Evolutionary conservation across 1,140 invertebrate species (phyloP).

Genomic region (Camponotus vicinus): DNA sequence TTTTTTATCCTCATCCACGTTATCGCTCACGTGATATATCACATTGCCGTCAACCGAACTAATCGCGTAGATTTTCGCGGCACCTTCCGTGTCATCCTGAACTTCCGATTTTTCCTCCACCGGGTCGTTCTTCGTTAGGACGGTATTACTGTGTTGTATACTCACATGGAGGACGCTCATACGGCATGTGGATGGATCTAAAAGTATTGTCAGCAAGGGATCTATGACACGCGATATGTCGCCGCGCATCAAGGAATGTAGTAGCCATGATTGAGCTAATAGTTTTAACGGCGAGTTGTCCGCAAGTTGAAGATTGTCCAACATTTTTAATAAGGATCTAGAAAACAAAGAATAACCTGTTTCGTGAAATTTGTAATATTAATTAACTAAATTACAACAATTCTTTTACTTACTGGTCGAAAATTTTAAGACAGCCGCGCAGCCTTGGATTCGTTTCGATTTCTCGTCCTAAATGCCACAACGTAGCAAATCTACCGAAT

Average conservation of each 20-base stretch:
- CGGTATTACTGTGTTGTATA: conserved; percentile 89
- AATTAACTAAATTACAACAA: background rate
- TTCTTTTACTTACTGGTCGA: conserved; percentile 83
- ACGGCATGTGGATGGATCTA: conserved; percentile 93
- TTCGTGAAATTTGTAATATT: background rate
- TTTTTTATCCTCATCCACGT: conserved; percentile 80
- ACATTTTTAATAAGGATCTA: conserved; percentile 91
- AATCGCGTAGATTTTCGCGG: conserved; percentile 93
- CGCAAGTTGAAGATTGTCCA: conserved; percentile 91
- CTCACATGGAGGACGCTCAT: conserved; percentile 95
- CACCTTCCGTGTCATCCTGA: conserved; percentile 85
- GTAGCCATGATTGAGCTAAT: conserved; percentile 91
- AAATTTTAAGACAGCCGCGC: conserved; percentile 85
- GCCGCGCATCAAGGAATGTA: conserved; percentile 91
- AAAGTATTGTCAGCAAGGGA: conserved; percentile 92
- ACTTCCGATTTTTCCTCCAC: conserved; percentile 81
- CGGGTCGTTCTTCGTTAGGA: conserved; percentile 82
- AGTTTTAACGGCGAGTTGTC: conserved; percentile 90
- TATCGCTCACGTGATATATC: conserved; percentile 92
- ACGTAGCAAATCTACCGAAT: conserved; percentile 91
- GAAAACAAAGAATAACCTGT: background rate
- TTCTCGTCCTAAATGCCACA: conserved; percentile 94
- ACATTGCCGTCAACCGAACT: conserved; percentile 95
- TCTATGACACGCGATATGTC: conserved; percentile 93
- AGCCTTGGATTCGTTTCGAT: conserved; percentile 83